Evolutionary conservation across 2,888 invertebrate species (phyloP).

Genomic region (Thera britannica): DNA sequence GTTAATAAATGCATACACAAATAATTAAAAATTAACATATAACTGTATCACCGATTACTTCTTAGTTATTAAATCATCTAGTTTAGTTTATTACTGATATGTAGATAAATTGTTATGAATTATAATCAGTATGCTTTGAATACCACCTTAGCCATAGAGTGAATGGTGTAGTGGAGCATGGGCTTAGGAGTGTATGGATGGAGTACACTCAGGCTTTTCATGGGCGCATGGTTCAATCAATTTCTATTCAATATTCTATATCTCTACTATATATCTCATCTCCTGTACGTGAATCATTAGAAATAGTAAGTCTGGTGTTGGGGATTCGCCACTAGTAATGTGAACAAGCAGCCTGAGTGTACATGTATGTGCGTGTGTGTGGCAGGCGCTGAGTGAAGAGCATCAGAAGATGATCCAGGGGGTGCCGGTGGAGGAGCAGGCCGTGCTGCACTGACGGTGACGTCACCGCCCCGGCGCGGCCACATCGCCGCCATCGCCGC

Average conservation of each 20-base stretch:
- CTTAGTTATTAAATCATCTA: too few species aligned
- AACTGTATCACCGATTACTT: too few species aligned
- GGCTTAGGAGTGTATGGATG: conserved; percentile 37
- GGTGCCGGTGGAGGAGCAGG: conserved; percentile 66
- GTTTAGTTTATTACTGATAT: too few species aligned
- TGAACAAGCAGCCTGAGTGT: conserved; percentile 42
- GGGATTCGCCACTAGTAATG: background rate
- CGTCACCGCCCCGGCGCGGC: background rate
- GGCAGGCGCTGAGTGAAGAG: conserved; percentile 92
- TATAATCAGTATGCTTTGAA: background rate
- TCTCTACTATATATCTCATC: too few species aligned
- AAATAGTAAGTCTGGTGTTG: conserved; percentile 14
- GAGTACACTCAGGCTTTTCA: conserved; percentile 47
- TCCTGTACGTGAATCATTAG: too few species aligned
- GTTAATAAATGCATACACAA: too few species aligned
- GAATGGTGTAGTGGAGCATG: conserved; percentile 3
- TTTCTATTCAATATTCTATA: too few species aligned
- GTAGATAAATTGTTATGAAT: too few species aligned
- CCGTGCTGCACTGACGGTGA: conserved; percentile 64
- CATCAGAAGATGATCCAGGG: conserved; percentile 91
- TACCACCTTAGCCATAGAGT: background rate
- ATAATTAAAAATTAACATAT: too few species aligned
- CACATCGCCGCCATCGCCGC: too few species aligned
- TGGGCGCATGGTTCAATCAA: background rate
- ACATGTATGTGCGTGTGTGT: conserved; percentile 52